Evolutionary conservation across 2,888 invertebrate species (phyloP), one percentile per base, ranked within the genome.

Genomic region (Netelia virgata): DNA sequence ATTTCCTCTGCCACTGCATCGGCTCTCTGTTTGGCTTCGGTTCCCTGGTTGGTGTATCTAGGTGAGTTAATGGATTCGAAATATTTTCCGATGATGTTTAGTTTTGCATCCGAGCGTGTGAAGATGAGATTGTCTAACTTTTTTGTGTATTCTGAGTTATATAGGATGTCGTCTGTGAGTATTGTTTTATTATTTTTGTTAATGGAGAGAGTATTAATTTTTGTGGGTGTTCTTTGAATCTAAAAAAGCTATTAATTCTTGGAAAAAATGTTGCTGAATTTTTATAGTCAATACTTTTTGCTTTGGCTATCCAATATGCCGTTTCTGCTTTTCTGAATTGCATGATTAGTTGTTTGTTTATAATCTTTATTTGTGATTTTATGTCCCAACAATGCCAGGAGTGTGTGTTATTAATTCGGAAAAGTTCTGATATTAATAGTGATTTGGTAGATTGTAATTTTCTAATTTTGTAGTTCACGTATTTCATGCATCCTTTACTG

Each of bases 1-100:
- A 57, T 28, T 1, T 61, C 41, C 1, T 43, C 11, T 1, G 74
- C 69, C 3, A 43, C 2, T 6, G 5, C 18, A n/a, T 75, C 75
- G 10, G 68, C 73, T 3, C 0, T 8, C 0, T 16, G 23, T 23
- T 64, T 53, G 3, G 0, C 55, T 59, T 74, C 28, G 3, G 64
- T 63, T 10, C 64, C 64, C 11, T 43, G 8, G 16, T 82, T 82
- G 0, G 59, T 28, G 16, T 70, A 75, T 61, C 82, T 64, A 3
- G 84, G 83, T 0, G 84, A 82, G 55, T 86, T 86, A 0, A 84
- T 78, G 5, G 18, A 64, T 78, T 79, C 72, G 6, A 23, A 50
- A 14, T 72, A 41, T 53, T 63, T 53, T 9, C 53, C 61, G 20
- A 53, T 63, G 41, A 53, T 72, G 8, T 70, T 36, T 2, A 50